Conservation (phyloP, 2,888 invertebrate genomes). For the Geotrupes spiniger region DNA sequence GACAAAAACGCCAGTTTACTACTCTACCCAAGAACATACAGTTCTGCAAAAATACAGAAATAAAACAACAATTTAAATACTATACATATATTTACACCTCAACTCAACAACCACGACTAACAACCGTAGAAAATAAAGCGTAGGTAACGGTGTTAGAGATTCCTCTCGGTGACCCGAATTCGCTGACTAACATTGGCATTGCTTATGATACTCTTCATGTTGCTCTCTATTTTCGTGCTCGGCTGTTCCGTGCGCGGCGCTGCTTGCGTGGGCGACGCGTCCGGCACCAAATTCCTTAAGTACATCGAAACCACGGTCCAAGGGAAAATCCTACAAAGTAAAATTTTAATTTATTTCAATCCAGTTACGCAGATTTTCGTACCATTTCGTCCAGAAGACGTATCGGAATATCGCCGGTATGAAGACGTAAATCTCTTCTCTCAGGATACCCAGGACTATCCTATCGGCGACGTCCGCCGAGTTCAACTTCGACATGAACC, state of each 20-base stretch:
- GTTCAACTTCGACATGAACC: slow-evolving; percentile 65
- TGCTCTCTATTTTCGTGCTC: slow-evolving; percentile 1
- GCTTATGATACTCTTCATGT: slow-evolving; percentile 12
- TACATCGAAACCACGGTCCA: slow-evolving; percentile 67
- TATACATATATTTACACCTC: too few relatives aligned
- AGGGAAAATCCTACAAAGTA: slow-evolving; percentile 66
- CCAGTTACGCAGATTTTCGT: slow-evolving; percentile 37
- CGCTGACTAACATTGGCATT: slow-evolving; percentile 3
- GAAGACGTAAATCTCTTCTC: slow-evolving; percentile 73
- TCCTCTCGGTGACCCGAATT: slow-evolving; percentile 12
- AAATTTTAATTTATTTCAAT: too few relatives aligned
- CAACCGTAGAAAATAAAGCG: too few relatives aligned
- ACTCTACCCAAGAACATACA: too few relatives aligned
- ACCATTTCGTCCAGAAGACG: slow-evolving; percentile 72
- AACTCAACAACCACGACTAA: too few relatives aligned
- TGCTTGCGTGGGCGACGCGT: slow-evolving; percentile 57
- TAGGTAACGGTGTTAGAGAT: slow-evolving; percentile 3
- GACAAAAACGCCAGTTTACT: too few relatives aligned
- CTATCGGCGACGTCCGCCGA: slow-evolving; percentile 85
- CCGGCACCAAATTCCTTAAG: slow-evolving; percentile 65
- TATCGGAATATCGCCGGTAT: slow-evolving; percentile 75
- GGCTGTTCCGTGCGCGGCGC: slow-evolving; percentile 5
- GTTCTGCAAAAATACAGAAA: too few relatives aligned
- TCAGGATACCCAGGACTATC: slow-evolving; percentile 75
- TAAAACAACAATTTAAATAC: too few relatives aligned